Conservation (phyloP, 2,797 vertebrate genomes). For the Steatocranus sp. region DNA sequence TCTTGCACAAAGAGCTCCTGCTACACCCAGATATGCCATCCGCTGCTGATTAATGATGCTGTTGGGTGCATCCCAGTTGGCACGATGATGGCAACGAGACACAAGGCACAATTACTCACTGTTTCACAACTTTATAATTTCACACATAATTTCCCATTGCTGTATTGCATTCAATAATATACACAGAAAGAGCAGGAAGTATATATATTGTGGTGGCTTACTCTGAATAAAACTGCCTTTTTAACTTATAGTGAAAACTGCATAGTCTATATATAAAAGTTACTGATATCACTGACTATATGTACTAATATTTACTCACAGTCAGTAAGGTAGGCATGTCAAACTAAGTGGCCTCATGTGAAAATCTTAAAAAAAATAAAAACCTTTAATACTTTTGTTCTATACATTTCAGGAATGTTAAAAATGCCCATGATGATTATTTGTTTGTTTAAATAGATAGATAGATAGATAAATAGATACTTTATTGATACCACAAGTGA, state of each 20-base stretch:
- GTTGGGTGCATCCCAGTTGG: slow-evolving; percentile 13
- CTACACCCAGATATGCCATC: slow-evolving; percentile 50
- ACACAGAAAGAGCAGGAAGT: neutral
- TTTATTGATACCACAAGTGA: neutral
- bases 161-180: neutral
- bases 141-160: neutral
- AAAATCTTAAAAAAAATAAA: neutral
- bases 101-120: slow-evolving; percentile 3
- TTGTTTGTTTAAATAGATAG: neutral
- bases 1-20: slow-evolving; percentile 12
- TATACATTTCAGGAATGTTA: neutral
- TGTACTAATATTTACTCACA: neutral
- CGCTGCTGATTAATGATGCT: slow-evolving; percentile 45
- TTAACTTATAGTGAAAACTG: neutral
- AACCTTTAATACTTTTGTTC: neutral
- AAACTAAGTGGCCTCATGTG: neutral
- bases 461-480: neutral
- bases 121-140: slow-evolving; percentile 12
- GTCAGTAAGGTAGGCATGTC: neutral
- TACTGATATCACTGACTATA: neutral
- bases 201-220: neutral
- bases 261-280: neutral
- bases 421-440: neutral
- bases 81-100: neutral
- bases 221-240: neutral